These are phyloP conservation scores for Lithobates sylvaticus DNA, from an alignment of 2,797 vertebrate species.

Conservation along the genomic window DNA sequence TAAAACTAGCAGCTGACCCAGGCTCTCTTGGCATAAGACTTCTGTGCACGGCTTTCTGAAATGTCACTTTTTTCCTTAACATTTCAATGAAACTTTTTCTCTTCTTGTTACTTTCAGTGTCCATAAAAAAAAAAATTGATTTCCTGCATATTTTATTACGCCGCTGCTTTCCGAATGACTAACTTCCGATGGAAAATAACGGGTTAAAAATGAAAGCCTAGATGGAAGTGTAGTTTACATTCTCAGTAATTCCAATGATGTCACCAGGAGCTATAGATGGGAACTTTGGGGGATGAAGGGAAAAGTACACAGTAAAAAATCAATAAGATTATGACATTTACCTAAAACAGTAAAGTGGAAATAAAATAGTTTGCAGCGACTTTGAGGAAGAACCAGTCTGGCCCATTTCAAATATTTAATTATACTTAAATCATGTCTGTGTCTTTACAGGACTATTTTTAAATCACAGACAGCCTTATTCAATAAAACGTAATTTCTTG, in stretches of 20 bases:
- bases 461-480: too few species aligned
- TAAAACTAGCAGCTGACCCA: slow-evolving; percentile 45
- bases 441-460: too few species aligned
- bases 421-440: neutral
- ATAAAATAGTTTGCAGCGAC: slow-evolving; percentile 48
- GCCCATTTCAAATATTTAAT: slow-evolving; percentile 1
- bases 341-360: slow-evolving; percentile 56
- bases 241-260: slow-evolving; percentile 41
- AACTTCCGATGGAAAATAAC: slow-evolving; percentile 7
- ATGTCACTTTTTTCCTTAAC: slow-evolving; percentile 33
- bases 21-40: neutral
- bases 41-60: neutral
- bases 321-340: slow-evolving; percentile 44
- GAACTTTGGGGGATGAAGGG: slow-evolving; percentile 53
- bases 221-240: slow-evolving; percentile 23
- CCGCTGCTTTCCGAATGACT: neutral
- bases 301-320: slow-evolving; percentile 48
- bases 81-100: slow-evolving; percentile 2
- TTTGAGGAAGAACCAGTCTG: slow-evolving; percentile 50
- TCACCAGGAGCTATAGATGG: slow-evolving; percentile 60
- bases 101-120: neutral
- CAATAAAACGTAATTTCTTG: too few species aligned
- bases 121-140: neutral
- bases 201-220: slow-evolving; percentile 10
- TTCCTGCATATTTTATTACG: neutral